Evolutionary conservation across 2,888 invertebrate species (phyloP).

Genomic region (Melieria omissa): DNA sequence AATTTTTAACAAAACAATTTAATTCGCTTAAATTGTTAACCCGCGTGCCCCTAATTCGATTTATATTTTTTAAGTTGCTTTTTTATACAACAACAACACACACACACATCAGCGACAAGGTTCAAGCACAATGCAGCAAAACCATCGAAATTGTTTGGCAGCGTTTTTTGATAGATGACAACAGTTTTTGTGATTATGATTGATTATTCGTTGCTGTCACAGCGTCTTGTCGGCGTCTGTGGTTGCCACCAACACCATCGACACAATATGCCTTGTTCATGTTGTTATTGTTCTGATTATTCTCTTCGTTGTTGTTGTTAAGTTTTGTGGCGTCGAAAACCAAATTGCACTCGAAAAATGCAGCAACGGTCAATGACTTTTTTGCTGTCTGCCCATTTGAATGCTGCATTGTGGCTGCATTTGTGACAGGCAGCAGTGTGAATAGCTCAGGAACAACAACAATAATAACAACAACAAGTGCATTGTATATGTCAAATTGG

Average conservation of each 20-base stretch:
- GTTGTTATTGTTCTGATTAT: background rate
- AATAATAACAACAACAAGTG: too few relatives aligned
- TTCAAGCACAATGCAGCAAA: too few relatives aligned
- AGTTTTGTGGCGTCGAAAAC: background rate
- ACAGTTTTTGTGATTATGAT: constrained; percentile 39
- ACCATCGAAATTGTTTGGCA: background rate
- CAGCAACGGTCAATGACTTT: too few relatives aligned
- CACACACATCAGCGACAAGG: too few relatives aligned
- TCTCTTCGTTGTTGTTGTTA: background rate
- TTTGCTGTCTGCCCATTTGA: background rate
- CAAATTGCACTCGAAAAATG: too few relatives aligned
- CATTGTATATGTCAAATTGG: too few relatives aligned
- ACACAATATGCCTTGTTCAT: background rate
- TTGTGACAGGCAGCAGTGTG: background rate
- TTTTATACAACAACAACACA: too few relatives aligned
- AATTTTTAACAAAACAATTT: too few relatives aligned
- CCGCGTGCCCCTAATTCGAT: too few relatives aligned
- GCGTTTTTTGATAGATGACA: constrained; percentile 37
- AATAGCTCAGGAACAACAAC: background rate
- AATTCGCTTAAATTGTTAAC: too few relatives aligned
- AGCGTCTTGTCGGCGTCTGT: background rate
- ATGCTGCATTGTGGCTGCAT: background rate
- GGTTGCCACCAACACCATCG: background rate
- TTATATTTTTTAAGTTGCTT: too few relatives aligned
- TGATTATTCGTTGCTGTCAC: constrained; percentile 23